Evolutionary conservation across 1,140 invertebrate species (phyloP), one percentile per base, ranked within the genome.

Genomic region (Marisa cornuarietis): DNA sequence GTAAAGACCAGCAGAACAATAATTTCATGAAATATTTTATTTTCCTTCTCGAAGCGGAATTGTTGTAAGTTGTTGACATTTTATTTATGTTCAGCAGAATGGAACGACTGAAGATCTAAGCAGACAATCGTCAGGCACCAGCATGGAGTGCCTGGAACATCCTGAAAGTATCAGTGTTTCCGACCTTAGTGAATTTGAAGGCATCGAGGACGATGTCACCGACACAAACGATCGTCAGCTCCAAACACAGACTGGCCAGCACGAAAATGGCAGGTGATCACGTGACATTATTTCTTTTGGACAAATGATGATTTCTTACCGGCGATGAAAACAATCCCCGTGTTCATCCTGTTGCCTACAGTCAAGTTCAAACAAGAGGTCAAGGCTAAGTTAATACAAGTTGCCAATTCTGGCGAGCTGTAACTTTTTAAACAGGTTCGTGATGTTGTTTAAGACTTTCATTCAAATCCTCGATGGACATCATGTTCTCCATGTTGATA

Each of bases 131-230:
- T 68, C 31, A n/a, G 54, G 10, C 62, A 0, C n/a, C 20, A 72
- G 54, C 51, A 24, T 69, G 22, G n/a, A 69, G 24, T 22, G 24
- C n/a, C 62, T 18, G 10, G 13, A n/a, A 8, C 10, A 26, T 31
- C 72, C 62, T 52, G 31, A 65, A 8, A 69, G 63, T 26, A 80
- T 74, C n/a, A 73, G 75, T 52, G 24, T 71, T 8, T 62, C 49
- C n/a, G 72, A 73, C n/a, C 73, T 80, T 24, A 49, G 65, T 5
- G 65, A 63, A n/a, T 74, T 74, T 24, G 31, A 75, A 18, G 73
- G 52, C 18, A 62, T 42, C 52, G 68, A 24, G 6, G 24, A 69
- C 4, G 76, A 78, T 66, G 8, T n/a, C 49, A 51, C 10, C 49
- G 22, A 58, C 20, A 26, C 26, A 24, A 31, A 7, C 68, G 6